Evolutionary conservation across 2,888 invertebrate species (phyloP).

Genomic region (Cryptops parisi): DNA sequence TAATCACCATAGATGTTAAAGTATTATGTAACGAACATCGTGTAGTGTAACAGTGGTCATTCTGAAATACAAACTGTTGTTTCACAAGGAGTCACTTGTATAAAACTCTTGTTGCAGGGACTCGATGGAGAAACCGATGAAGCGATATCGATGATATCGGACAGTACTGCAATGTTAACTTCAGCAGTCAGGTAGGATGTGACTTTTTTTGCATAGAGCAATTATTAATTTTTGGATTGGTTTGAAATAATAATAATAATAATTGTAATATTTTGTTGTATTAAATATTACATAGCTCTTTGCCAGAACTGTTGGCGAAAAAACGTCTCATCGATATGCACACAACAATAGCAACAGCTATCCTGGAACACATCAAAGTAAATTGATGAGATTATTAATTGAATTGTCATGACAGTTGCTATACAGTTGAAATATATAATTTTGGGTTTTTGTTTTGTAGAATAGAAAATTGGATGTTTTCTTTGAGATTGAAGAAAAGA

Average conservation of each 20-base stretch:
- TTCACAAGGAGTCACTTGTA: too few relatives aligned
- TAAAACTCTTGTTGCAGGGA: too few relatives aligned
- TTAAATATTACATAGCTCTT: too few relatives aligned
- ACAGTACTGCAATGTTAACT: constrained; percentile 83
- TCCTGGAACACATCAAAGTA: constrained; percentile 44
- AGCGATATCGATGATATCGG: constrained; percentile 61
- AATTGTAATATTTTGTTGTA: background rate
- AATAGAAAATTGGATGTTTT: constrained; percentile 82
- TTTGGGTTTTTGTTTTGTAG: constrained; percentile 32
- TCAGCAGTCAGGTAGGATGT: constrained; percentile 59
- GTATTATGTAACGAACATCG: too few relatives aligned
- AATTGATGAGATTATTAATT: constrained; percentile 17
- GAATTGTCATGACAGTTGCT: too few relatives aligned
- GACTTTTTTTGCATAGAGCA: constrained; percentile 9
- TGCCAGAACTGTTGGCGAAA: constrained; percentile 93
- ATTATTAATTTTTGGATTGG: background rate
- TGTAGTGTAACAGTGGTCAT: too few relatives aligned
- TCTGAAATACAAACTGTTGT: too few relatives aligned
- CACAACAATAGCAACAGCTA: constrained; percentile 82
- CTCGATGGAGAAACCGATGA: constrained; percentile 76
- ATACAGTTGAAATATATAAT: constrained; percentile 1
- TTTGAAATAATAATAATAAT: too few relatives aligned
- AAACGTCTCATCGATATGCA: constrained; percentile 98
- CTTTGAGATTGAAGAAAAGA: constrained; percentile 95
- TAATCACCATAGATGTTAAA: too few relatives aligned